A percentile compares a stretch with the other conserved stretches of the same genome.
phyloP scores from a whole-genome alignment of 1,140 invertebrate species.

The Rhopalosiphum padi region DNA sequence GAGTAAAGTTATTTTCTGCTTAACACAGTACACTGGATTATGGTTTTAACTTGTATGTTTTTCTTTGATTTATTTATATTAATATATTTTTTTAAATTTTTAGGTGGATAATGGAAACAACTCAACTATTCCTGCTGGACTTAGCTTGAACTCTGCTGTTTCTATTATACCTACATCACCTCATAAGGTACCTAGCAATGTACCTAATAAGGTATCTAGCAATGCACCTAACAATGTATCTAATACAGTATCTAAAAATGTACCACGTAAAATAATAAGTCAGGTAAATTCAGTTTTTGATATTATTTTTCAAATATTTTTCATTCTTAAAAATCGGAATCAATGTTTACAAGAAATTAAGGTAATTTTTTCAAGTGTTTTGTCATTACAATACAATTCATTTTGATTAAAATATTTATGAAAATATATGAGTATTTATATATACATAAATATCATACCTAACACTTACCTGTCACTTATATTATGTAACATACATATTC shows the following conservation, averaged over 20 bases:
- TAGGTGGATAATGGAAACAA: conserved; percentile 60
- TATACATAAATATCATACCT: not conserved
- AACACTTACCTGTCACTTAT: not conserved
- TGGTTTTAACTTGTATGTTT: not conserved
- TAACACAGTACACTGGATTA: not conserved
- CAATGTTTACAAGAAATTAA: not conserved
- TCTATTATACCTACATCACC: conserved; percentile 71
- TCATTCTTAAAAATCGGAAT: not conserved
- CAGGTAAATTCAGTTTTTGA: not conserved
- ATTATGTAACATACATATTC: not conserved
- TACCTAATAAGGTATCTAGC: not conserved
- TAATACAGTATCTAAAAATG: not conserved
- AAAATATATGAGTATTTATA: not conserved
- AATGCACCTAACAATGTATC: not conserved
- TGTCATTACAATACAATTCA: not conserved
- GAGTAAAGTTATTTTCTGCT: not conserved
- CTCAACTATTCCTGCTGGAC: conserved; percentile 45
- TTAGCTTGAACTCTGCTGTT: conserved; percentile 75
- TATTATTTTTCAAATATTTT: not conserved
- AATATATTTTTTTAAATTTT: conserved; percentile 59
- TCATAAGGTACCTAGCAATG: conserved; percentile 31
- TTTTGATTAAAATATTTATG: not conserved
- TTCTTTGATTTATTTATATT: not conserved
- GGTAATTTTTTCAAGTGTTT: conserved; percentile 23
- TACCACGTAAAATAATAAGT: not conserved